Evolutionary conservation across 2,113 vertebrate species (phyloP).

Genomic region (Mus musculus): DNA sequence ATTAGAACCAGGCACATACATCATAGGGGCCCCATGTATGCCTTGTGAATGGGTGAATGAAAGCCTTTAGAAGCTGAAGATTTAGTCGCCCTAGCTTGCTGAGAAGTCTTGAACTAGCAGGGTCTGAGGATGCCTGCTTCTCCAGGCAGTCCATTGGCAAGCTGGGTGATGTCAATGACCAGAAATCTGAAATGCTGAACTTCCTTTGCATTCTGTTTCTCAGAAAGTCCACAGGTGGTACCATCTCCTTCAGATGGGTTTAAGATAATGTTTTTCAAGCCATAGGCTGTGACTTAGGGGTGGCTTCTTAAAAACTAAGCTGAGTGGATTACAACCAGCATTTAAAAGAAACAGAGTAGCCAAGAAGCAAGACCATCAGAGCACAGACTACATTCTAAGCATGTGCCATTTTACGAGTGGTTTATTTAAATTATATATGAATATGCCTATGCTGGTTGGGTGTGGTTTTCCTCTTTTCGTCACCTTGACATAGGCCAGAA

Average conservation of each 20-base stretch:
- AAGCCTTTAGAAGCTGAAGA: background rate
- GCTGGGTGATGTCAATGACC: too few species aligned
- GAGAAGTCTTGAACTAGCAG: background rate
- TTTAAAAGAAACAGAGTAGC: background rate
- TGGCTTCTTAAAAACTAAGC: background rate
- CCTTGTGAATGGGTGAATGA: background rate
- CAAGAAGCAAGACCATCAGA: background rate
- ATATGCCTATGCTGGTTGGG: background rate
- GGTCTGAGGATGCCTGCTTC: background rate
- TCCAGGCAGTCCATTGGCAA: background rate
- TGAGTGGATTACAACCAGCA: background rate
- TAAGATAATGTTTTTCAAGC: background rate
- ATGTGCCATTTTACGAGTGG: background rate
- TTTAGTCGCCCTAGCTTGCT: background rate
- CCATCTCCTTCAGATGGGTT: background rate
- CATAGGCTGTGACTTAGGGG: background rate
- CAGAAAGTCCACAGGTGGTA: background rate
- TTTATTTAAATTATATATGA: background rate
- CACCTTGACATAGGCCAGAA: background rate
- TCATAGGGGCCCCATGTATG: rapidly evolving
- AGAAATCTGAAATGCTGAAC: background rate
- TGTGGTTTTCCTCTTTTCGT: background rate
- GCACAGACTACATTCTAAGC: background rate
- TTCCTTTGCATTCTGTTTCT: background rate
- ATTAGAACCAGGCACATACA: background rate